A percentile compares a stretch with the other conserved stretches of the same genome.
Conservation (phyloP, 2,113 vertebrate species). For the Opisthocomus hoazin region DNA sequence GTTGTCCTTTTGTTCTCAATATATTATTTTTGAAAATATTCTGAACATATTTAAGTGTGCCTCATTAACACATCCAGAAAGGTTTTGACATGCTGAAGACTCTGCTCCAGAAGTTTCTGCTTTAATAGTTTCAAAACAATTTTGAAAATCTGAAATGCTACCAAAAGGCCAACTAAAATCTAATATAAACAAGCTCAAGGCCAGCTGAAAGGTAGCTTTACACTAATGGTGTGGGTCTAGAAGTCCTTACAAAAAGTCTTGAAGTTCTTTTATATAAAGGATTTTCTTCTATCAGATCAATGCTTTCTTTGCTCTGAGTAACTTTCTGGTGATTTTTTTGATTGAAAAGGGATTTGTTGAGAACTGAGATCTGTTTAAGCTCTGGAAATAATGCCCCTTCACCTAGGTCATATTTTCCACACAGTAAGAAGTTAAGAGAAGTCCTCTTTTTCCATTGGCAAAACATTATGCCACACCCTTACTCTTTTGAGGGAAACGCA, state of each 20-base stretch:
- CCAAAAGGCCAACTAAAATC: not conserved
- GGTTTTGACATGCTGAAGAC: not conserved
- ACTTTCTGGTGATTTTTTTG: slow-evolving; percentile 16
- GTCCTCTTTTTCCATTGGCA: not conserved
- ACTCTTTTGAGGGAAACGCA: not conserved
- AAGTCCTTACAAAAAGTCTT: not conserved
- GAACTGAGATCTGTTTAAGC: not conserved
- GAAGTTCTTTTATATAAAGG: not conserved
- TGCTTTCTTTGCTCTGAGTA: not conserved
- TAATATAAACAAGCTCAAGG: slow-evolving; percentile 8
- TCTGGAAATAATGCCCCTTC: not conserved
- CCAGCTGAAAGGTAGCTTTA: slow-evolving; percentile 23
- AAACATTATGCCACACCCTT: not conserved
- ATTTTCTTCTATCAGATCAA: slow-evolving; percentile 25
- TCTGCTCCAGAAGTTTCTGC: not conserved
- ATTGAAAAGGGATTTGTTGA: slow-evolving; percentile 1
- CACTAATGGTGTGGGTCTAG: not conserved
- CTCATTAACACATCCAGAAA: not conserved
- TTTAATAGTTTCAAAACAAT: not conserved
- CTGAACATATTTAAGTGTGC: not conserved
- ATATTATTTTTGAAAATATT: not conserved
- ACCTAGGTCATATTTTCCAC: not conserved
- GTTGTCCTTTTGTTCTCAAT: not conserved
- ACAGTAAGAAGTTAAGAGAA: not conserved
- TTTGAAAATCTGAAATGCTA: not conserved